Base-by-base conservation (phyloP, 1,140 invertebrate genomes). In the Phthorimaea operculella region DNA sequence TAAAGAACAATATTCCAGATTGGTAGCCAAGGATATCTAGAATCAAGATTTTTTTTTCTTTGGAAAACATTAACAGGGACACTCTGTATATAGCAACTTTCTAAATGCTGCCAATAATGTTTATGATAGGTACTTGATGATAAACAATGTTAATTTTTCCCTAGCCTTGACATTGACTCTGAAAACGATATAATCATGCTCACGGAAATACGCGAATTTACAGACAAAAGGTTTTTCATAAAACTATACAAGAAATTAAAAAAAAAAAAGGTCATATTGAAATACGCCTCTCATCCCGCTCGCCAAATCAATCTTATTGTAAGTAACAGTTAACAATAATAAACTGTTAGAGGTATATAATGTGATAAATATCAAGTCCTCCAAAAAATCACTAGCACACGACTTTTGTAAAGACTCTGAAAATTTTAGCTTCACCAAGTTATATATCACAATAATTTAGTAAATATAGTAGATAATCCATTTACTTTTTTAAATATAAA, bases 241-340 rank as follows among this genome's bases (percentile, higher is more conserved):
- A 28, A 28, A 28, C 21, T 28, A 4, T 28, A 6, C n/a, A n/a
- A 6, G 33, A 34, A 34, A 34, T 7, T 34, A 39, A 39, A 9
- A 2, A 3, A 39, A 39, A 39, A 5, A 9, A 10, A 39, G 36
- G 10, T 39, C 36, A n/a, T 39, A 39, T 3, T 39, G 21, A 28
- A 28, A 28, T 28, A 28, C 21, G 17, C 51, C 18, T 12, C 54
- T 11, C 33, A 39, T 52, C 54, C 39, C 63, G 39, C 57, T 56
- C 52, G 18, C 34, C 55, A 18, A 28, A 54, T 36, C 58, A 55
- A 58, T 58, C 68, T 72, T 74, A 72, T 63, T 28, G 59, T 65
- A 59, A 70, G 64, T 71, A 79, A 83, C 79, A 80, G 79, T 79
- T 71, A 79, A 83, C 79, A 80, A 77, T 79, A 82, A 82, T 79